Base-by-base conservation (phyloP, 2,113 vertebrate species). In the Isichthys henryi region DNA sequence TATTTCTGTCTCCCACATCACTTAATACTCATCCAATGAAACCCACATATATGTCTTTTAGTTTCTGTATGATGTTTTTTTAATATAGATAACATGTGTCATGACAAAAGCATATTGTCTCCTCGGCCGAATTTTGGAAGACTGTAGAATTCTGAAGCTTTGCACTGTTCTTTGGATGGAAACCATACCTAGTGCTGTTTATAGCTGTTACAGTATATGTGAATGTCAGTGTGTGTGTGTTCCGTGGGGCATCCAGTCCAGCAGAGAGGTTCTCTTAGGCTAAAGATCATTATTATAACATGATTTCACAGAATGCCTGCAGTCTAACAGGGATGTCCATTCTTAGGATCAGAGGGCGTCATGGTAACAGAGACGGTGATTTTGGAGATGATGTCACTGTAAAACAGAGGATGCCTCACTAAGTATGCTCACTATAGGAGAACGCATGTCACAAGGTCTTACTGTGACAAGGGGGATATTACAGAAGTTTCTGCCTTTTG, bases 1-100 rank as follows among this genome's bases (percentile, higher is more conserved):
- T 56, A 74, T 66, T 50, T 88, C 2, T 88, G 31, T 88, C 70
- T 70, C 77, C 86, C 31, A 87, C 86, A 56, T 87, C 17, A 56
- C 6, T 52, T 53, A 35, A 19, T 53, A 35, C 49, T 58, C 50
- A 35, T 87, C 86, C 86, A 87, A 53, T 87, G 58, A 56, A 56
- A 56, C 86, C 52, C 50, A 87, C 86, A 53, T 53, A 13, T 53
- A 49, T 56, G 27, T 23, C 1, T 31, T 45, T 45, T 43, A 10
- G 21, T 88, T 66, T 62, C 39, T 45, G 23, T 52, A 46, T 62
- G 43, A n/a, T 35, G 35, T 62, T 50, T 48, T 48, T 39, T 50
- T 86, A 48, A 50, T 86, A 50, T 48, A 50, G 45, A 15, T 50
- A 86, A 86, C 35, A 39, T 27, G n/a, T 85, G 45, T 86, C 83